Evolutionary conservation across 2,888 invertebrate species (phyloP).

Genomic region (Dexiosoma caninum): DNA sequence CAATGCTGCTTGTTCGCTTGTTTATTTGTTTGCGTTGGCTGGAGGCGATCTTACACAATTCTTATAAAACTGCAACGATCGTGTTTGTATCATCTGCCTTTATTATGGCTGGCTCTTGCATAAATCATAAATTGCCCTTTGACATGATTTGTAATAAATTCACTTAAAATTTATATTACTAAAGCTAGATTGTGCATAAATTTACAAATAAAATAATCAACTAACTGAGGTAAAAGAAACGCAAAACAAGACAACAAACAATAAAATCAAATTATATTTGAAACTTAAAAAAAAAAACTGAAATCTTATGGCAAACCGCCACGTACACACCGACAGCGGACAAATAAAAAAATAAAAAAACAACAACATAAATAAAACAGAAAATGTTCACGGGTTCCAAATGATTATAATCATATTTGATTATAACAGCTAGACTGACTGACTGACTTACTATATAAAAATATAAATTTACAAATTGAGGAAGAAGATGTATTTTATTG

Average conservation of each 20-base stretch:
- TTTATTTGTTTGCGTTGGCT: not conserved
- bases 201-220: slow-evolving; percentile 27
- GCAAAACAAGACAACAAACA: not conserved
- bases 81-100: not conserved
- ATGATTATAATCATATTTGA: slow-evolving; percentile 5
- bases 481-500: slow-evolving; percentile 48
- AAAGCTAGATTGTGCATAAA: slow-evolving; percentile 48
- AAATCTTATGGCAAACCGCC: slow-evolving; percentile 22
- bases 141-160: slow-evolving; percentile 61
- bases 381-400: slow-evolving; percentile 5
- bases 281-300: slow-evolving; percentile 14
- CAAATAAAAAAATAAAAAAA: not conserved
- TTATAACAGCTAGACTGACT: not conserved
- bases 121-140: slow-evolving; percentile 59
- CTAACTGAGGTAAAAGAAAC: not conserved
- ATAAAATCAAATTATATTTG: slow-evolving; percentile 6
- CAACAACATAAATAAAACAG: too few relatives aligned
- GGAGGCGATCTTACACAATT: slow-evolving; percentile 25
- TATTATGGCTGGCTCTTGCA: slow-evolving; percentile 17
- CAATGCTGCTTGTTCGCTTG: not conserved
- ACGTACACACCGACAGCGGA: not conserved
- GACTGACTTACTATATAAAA: not conserved
- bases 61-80: not conserved
- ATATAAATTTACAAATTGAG: slow-evolving; percentile 47
- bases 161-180: slow-evolving; percentile 34